Conservation (phyloP, 2,888 invertebrate species). For the Rhyacophila evoluta region DNA sequence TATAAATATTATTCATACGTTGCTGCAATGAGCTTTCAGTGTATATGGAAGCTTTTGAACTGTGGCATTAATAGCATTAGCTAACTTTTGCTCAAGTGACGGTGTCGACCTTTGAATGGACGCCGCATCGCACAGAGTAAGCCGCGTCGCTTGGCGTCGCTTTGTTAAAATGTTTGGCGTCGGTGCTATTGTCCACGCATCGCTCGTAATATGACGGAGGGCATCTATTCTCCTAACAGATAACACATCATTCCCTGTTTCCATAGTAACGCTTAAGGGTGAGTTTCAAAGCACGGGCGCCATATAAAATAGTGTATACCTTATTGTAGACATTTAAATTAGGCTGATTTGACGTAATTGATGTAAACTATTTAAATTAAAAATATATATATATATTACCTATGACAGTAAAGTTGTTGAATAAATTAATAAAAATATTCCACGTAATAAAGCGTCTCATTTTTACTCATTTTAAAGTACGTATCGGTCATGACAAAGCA, state of each 20-base stretch:
- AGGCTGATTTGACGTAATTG: too few species aligned
- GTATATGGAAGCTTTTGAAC: neutral
- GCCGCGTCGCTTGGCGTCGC: neutral
- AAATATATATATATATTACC: too few species aligned
- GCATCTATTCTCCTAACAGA: neutral
- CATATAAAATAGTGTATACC: too few species aligned
- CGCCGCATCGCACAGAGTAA: neutral
- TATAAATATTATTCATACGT: too few species aligned
- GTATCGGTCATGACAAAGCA: too few species aligned
- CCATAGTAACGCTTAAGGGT: neutral
- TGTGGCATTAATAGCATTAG: neutral
- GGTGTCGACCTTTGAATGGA: slow-evolving; percentile 2
- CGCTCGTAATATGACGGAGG: neutral
- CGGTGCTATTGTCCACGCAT: slow-evolving; percentile 21
- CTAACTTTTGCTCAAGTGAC: neutral
- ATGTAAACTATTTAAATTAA: too few species aligned
- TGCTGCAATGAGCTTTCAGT: neutral
- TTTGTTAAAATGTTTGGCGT: slow-evolving; percentile 13
- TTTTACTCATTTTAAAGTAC: too few species aligned
- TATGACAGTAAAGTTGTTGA: too few species aligned
- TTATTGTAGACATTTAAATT: too few species aligned
- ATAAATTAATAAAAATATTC: too few species aligned
- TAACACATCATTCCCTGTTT: neutral
- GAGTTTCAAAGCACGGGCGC: neutral
- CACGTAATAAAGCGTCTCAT: too few species aligned